Base-by-base conservation (phyloP, 2,797 vertebrate species). In the Phylloscopus collybita region DNA sequence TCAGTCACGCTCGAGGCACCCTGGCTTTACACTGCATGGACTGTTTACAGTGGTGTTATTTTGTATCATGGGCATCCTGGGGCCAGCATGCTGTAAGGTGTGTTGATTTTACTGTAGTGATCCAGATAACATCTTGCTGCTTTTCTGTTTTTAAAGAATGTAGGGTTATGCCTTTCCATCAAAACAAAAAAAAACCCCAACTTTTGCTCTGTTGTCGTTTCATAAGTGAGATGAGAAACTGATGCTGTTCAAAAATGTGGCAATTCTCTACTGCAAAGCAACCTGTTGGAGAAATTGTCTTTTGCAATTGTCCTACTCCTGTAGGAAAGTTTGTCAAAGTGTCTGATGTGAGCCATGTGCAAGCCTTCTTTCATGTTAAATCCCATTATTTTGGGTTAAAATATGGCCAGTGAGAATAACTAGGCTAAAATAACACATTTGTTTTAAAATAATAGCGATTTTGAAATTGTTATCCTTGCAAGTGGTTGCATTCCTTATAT, bases 401-500 rank as follows among this genome's bases (percentile, higher is more conserved):
- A 50, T 5, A 26, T 17, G 14, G 17, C 21, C 17, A 11, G 49
- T 65, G 44, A 61, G 45, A 81, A 47, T 36, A 71, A 75, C 6
- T 38, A 17, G 21, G 26, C 36, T 82, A 34, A 70, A 80, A 19
- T 38, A 59, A 30, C 34, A 21, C 9, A 9, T 32, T 65, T 61
- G 4, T 22, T 86, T 81, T 36, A 38, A 70, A 93, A 64, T 34
- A 51, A 7, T 8, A 5, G 6, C 70, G 8, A 0, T 13, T 61
- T 89, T 76, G 6, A 51, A 76, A 23, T 40, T 9, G 75, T 73
- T n/a, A 21, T 57, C 7, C 44, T 70, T 90, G 42, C 19, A 76
- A 79, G 27, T 51, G 16, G 8, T 62, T n/a, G 10, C 1, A 0
- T 78, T 88, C 34, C 14, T 56, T 51, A 14, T 0, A 0, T 65